Conservation (phyloP, 2,113 vertebrate species). For the Stigmatopora nigra region DNA sequence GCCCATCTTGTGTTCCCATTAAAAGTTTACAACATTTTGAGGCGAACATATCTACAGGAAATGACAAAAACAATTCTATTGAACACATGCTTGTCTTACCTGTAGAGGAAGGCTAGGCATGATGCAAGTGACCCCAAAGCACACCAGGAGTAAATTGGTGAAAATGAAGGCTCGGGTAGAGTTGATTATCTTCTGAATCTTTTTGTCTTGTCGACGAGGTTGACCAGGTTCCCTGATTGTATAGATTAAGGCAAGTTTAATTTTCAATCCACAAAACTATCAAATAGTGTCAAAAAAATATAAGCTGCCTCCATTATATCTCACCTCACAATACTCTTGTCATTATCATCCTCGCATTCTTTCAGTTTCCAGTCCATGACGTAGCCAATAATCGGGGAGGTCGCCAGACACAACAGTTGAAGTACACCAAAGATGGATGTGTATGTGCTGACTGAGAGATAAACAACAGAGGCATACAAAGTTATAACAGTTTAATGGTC, state of each 20-base stretch:
- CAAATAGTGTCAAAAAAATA: not conserved
- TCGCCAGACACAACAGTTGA: slow-evolving; percentile 90
- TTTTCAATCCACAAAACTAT: not conserved
- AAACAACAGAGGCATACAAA: not conserved
- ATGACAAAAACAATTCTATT: not conserved
- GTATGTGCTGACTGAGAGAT: slow-evolving; percentile 81
- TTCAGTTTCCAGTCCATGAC: slow-evolving; percentile 97
- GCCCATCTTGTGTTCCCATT: not conserved
- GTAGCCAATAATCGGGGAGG: slow-evolving; percentile 90
- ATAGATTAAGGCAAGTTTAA: not conserved
- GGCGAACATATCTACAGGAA: not conserved
- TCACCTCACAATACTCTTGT: slow-evolving; percentile 71
- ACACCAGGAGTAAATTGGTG: slow-evolving; percentile 88
- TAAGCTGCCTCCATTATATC: slow-evolving; percentile 11
- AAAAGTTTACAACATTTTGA: not conserved
- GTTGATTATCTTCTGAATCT: slow-evolving; percentile 89
- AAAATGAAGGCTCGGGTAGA: slow-evolving; percentile 91
- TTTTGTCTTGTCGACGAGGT: slow-evolving; percentile 77
- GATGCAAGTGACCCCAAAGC: slow-evolving; percentile 87
- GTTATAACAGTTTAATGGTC: not conserved
- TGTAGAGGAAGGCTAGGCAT: slow-evolving; percentile 82
- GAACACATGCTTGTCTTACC: slow-evolving; percentile 57
- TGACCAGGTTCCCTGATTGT: slow-evolving; percentile 73
- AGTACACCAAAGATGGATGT: slow-evolving; percentile 94
- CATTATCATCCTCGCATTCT: slow-evolving; percentile 81